Conservation (phyloP, 2,113 vertebrate species). For the Dermatemys mawii region DNA sequence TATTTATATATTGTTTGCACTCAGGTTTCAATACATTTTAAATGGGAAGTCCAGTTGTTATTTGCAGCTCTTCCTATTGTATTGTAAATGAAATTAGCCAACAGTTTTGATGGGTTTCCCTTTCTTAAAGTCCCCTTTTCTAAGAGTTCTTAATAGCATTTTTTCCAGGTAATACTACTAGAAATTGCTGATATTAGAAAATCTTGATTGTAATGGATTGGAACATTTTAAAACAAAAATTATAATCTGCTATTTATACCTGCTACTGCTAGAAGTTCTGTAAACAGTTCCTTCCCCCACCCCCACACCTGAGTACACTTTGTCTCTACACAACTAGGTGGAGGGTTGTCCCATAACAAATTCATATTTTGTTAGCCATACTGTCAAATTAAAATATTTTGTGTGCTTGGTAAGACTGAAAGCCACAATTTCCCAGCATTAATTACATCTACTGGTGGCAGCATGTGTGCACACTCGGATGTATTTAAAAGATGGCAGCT, state of each 20-base stretch:
- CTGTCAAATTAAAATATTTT: constrained; percentile 74
- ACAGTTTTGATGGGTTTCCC: not conserved
- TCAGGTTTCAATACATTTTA: not conserved
- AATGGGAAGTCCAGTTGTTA: not conserved
- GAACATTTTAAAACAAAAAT: constrained; percentile 7
- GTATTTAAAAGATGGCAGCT: constrained; percentile 55
- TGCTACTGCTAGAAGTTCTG: constrained; percentile 19
- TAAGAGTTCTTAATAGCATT: not conserved
- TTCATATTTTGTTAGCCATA: constrained; percentile 64
- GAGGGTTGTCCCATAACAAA: constrained; percentile 65
- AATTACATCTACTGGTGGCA: constrained; percentile 63
- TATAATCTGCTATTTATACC: constrained; percentile 35
- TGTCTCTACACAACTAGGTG: constrained; percentile 37
- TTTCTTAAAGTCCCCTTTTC: constrained; percentile 20
- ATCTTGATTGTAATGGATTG: not conserved
- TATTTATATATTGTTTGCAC: not conserved
- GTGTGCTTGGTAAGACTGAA: constrained; percentile 60
- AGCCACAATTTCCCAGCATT: constrained; percentile 70
- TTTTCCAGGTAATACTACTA: constrained; percentile 9
- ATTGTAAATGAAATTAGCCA: not conserved
- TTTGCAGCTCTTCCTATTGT: not conserved
- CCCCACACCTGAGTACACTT: not conserved
- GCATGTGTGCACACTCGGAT: constrained; percentile 28
- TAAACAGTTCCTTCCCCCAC: constrained; percentile 6
- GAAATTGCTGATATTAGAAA: constrained; percentile 34